Evolutionary conservation across 2,113 vertebrate genomes (phyloP).

Genomic region (Rhabdomys dilectus): DNA sequence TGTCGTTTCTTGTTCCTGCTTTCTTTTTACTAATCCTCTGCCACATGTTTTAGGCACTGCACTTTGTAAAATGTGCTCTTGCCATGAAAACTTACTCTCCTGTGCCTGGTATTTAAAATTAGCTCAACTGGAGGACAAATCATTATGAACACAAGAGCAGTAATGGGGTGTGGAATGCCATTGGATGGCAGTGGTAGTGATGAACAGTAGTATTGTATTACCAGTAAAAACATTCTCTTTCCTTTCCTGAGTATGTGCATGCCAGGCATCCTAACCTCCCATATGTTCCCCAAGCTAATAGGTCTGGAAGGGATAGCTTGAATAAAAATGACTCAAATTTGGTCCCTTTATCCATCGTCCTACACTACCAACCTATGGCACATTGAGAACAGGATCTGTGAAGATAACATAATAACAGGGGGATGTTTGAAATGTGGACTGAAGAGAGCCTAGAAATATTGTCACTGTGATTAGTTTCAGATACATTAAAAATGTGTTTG

Average conservation of each 20-base stretch:
- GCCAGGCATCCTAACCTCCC: neutral
- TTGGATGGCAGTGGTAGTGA: neutral
- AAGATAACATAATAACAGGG: neutral
- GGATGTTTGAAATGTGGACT: neutral
- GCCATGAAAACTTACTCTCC: neutral
- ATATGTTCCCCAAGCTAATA: neutral
- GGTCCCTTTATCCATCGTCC: neutral
- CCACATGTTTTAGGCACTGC: neutral
- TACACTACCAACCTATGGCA: neutral
- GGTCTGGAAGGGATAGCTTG: neutral
- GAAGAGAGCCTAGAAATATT: neutral
- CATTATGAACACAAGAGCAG: neutral
- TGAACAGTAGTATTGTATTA: neutral
- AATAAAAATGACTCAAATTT: neutral
- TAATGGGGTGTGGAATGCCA: neutral
- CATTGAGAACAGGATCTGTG: neutral
- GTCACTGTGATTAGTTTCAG: neutral
- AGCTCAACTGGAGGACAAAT: neutral
- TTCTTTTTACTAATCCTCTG: neutral
- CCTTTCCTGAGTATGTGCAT: neutral
- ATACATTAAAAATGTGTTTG: slow-evolving; percentile 3
- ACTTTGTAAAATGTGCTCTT: neutral
- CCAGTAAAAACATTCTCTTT: neutral
- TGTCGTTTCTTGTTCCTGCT: neutral
- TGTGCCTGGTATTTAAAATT: slow-evolving; percentile 1